These are phyloP conservation scores for Melanotaenia maccullochi DNA, from an alignment of 2,797 vertebrate genomes.

Conservation along the genomic window DNA sequence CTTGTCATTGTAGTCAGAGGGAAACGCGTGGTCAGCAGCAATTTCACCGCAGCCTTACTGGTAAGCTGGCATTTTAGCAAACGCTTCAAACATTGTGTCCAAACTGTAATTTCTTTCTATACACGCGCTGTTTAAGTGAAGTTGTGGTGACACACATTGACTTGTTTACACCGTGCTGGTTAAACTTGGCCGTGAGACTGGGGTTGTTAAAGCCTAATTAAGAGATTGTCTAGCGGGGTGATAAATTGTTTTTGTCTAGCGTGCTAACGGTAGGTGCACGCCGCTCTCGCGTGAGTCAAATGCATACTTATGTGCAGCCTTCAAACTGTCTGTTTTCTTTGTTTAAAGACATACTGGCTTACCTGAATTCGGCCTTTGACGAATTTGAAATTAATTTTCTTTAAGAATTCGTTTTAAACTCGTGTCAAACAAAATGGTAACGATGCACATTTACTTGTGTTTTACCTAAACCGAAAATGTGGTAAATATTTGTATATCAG, in stretches of 20 bases:
- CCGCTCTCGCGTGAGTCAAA: slow-evolving; percentile 73
- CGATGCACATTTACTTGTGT: slow-evolving; percentile 6
- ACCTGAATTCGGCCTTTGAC: rapidly evolving
- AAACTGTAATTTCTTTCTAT: neutral
- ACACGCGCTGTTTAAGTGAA: neutral
- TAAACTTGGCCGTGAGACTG: slow-evolving; percentile 18
- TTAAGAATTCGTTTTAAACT: neutral
- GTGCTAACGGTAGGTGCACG: slow-evolving; percentile 52
- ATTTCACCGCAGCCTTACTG: slow-evolving; percentile 41
- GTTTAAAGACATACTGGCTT: neutral
- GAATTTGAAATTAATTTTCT: neutral
- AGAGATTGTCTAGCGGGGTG: neutral
- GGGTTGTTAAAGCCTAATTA: slow-evolving; percentile 2
- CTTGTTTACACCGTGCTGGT: neutral
- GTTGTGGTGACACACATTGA: neutral
- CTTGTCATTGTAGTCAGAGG: slow-evolving; percentile 69
- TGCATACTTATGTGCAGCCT: slow-evolving; percentile 20
- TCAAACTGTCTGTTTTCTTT: neutral
- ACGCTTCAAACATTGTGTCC: neutral
- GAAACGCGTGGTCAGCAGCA: slow-evolving; percentile 69
- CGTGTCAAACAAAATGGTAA: slow-evolving; percentile 13
- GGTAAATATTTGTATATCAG: neutral
- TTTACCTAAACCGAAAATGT: rapidly evolving
- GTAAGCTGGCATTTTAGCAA: slow-evolving; percentile 58
- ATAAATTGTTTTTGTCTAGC: slow-evolving; percentile 63